Evolutionary conservation across 2,888 invertebrate species (phyloP).

Genomic region (Leucoma salicis): DNA sequence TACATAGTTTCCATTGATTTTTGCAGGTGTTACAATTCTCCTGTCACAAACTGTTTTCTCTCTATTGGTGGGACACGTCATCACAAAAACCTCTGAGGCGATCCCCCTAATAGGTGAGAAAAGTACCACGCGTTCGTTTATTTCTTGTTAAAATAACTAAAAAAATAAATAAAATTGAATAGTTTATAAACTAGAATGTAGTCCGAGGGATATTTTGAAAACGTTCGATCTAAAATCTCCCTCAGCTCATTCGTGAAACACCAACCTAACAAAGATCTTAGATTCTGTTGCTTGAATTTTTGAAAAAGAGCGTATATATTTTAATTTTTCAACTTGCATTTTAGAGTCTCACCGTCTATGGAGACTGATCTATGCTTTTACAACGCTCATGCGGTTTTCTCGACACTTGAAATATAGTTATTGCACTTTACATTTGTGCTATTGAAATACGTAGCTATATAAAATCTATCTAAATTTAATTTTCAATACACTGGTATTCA

Average conservation of each 20-base stretch:
- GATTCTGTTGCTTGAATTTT: constrained; percentile 64
- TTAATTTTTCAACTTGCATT: constrained; percentile 60
- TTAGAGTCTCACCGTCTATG: constrained; percentile 52
- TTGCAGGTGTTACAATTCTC: constrained; percentile 99
- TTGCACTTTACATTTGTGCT: constrained; percentile 63
- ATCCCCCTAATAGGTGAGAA: constrained; percentile 98
- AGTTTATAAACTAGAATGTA: constrained; percentile 51
- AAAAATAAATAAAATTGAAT: constrained; percentile 39
- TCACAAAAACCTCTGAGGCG: constrained; percentile 99
- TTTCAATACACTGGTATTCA: constrained; percentile 43
- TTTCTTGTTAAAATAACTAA: constrained; percentile 33
- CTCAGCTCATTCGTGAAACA: constrained; percentile 61
- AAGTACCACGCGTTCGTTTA: constrained; percentile 47
- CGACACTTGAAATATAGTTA: constrained; percentile 60
- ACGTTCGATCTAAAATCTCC: constrained; percentile 58
- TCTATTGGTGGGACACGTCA: constrained; percentile 99
- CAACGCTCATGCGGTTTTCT: constrained; percentile 52
- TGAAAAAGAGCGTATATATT: constrained; percentile 57
- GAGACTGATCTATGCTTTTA: constrained; percentile 56
- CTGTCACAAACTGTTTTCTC: constrained; percentile 99
- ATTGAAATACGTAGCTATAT: constrained; percentile 44
- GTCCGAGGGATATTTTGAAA: constrained; percentile 60
- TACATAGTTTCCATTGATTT: constrained; percentile 82
- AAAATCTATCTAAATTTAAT: constrained; percentile 41
- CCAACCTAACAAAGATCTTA: constrained; percentile 61